Evolutionary conservation across 2,797 vertebrate species (phyloP), one percentile per base, ranked within the genome.

Genomic region (Emydoidea blandingii): DNA sequence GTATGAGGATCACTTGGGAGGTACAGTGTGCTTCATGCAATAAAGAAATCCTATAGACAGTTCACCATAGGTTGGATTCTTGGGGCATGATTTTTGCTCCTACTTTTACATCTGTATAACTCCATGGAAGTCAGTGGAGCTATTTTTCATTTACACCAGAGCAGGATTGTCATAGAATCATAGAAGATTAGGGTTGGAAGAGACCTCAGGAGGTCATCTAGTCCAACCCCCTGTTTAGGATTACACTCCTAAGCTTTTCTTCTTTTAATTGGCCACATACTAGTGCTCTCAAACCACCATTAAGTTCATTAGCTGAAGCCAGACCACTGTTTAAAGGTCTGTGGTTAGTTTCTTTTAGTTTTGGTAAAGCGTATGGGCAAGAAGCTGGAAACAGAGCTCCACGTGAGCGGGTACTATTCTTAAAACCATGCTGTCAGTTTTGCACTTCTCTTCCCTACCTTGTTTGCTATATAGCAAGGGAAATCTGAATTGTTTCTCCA

Each of bases 401-500:
- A 56, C 27, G 23, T 81, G 56, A 83, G 49, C 82, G 81, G 19
- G 81, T 93, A 49, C 49, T 16, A 16, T 49, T 81, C 95, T 91
- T 89, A 86, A 93, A 79, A 86, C 15, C 80, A 27, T 34, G 78
- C 21, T 91, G 84, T 56, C 29, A 86, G 12, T 27, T 96, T 94
- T 87, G 84, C 89, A 86, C 54, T 92, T 96, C 54, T 92, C 54
- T 86, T 85, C 91, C 83, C 57, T 95, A 82, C 56, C 92, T 47
- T 85, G 79, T 96, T 91, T 93, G 80, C 94, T 96, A 79, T 85
- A 94, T 80, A 92, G 80, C 81, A 87, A 96, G 79, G 49, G 41
- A 93, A 86, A 85, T 90, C 57, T 95, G 96, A 98, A 94, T 95
- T 5, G 90, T 93, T 95, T 95, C 81, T 95, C 78, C 1, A 7